Conservation (phyloP, 2,797 vertebrate genomes). For the Chaetodon trifasciatus region DNA sequence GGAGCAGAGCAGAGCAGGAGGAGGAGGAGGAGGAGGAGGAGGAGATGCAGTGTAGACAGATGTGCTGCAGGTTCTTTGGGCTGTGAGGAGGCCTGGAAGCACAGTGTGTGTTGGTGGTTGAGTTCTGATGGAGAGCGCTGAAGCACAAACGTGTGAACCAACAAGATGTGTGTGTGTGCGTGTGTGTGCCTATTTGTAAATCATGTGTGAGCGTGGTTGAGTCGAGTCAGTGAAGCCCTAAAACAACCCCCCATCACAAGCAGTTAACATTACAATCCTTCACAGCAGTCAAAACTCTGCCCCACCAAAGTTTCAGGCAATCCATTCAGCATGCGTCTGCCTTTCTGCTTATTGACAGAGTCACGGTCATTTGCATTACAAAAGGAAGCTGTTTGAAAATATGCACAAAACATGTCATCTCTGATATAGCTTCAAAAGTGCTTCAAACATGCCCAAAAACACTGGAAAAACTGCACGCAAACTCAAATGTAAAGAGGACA, state of each 20-base stretch:
- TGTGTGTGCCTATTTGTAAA: conserved; percentile 67
- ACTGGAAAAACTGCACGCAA: conserved; percentile 22
- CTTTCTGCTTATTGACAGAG: conserved; percentile 78
- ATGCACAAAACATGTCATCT: conserved; percentile 81
- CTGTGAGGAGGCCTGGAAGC: conserved; percentile 58
- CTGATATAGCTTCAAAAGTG: conserved; percentile 78
- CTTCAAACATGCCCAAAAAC: conserved; percentile 75
- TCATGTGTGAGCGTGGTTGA: conserved; percentile 60
- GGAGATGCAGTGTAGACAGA: conserved; percentile 70
- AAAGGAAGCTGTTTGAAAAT: conserved; percentile 77
- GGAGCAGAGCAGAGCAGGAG: conserved; percentile 58
- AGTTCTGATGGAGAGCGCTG: conserved; percentile 56
- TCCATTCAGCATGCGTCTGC: conserved; percentile 63
- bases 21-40: conserved; percentile 47
- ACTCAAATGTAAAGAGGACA: conserved; percentile 61
- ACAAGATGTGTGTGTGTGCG: conserved; percentile 55
- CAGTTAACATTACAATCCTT: conserved; percentile 84
- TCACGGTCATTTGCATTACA: conserved; percentile 80
- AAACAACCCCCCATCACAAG: conserved; percentile 81
- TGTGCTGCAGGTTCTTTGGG: conserved; percentile 77
- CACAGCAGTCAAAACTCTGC: conserved; percentile 74
- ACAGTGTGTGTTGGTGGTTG: conserved; percentile 36
- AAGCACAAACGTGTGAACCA: conserved; percentile 72
- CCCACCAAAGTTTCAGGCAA: conserved; percentile 68
- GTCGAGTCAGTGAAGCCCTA: conserved; percentile 75